These are phyloP conservation scores for Arnoldichthys spilopterus DNA, from an alignment of 2,797 vertebrate genomes.

Conservation along the genomic window DNA sequence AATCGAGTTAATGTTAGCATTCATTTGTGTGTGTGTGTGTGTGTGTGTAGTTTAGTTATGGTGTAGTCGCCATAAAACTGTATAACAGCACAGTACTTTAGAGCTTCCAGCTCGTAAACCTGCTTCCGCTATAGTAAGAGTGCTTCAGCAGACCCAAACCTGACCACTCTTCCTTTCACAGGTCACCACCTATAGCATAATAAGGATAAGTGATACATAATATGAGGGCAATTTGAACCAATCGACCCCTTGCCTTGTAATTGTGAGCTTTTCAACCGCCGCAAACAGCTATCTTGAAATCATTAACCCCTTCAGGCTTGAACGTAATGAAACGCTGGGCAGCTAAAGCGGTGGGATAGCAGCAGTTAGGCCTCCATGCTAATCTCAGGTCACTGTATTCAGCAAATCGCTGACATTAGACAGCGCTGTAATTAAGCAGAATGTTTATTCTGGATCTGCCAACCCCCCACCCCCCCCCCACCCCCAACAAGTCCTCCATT, in stretches of 20 bases:
- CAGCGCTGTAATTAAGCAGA: constrained; percentile 54
- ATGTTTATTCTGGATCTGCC: constrained; percentile 48
- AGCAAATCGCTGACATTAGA: constrained; percentile 46
- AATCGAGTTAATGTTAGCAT: neutral
- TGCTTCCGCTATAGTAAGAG: constrained; percentile 37
- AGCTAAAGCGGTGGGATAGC: constrained; percentile 27
- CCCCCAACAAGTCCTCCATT: constrained; percentile 25
- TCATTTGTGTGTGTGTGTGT: neutral
- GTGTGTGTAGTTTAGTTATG: neutral
- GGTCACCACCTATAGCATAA: constrained; percentile 54
- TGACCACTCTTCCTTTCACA: constrained; percentile 54
- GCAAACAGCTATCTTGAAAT: constrained; percentile 76
- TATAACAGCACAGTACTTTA: constrained; percentile 13
- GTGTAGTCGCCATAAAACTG: neutral
- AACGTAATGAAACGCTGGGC: constrained; percentile 66
- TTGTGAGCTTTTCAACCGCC: constrained; percentile 64
- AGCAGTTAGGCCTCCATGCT: constrained; percentile 45
- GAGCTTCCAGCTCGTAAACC: constrained; percentile 36
- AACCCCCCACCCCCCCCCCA: constrained; percentile 25
- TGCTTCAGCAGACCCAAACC: constrained; percentile 23
- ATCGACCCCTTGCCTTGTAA: constrained; percentile 62
- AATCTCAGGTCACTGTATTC: constrained; percentile 20
- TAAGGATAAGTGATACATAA: constrained; percentile 59
- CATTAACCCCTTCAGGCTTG: constrained; percentile 73
- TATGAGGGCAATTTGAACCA: constrained; percentile 61